Base-by-base conservation (phyloP, 2,888 invertebrate species). In the Entomobrya proxima region DNA sequence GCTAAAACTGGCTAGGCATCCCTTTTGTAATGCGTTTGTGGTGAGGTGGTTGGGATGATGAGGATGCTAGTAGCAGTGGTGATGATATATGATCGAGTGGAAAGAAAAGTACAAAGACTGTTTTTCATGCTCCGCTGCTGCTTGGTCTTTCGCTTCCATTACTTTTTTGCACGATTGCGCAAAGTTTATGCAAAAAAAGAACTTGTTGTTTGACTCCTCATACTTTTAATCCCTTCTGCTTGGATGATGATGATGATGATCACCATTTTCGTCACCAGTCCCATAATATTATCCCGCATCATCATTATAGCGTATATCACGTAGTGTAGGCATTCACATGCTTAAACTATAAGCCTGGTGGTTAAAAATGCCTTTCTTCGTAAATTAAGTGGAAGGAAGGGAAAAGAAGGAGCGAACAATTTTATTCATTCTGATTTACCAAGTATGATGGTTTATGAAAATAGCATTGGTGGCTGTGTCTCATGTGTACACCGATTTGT, bases 121-220 rank as follows among this genome's bases (percentile, higher is more conserved):
- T 32, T 61, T 61, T 61, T 61, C n/a, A 61, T 61, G 13, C 55
- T 61, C 32, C 18, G n/a, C 2, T 61, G 11, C 32, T 27, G 6
- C 24, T 61, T 30, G 21, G 15, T 52, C 52, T 27, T 61, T 37
- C 44, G 18, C 32, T 52, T 75, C 74, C 32, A 75, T 75, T 75
- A 75, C 74, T 32, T 75, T 44, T 32, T 52, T 27, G 74, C 74
- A 75, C 74, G 74, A 52, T 75, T 44, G 74, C 74, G 35, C 74
- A 30, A 75, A 75, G 44, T 75, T 72, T 44, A 72, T 75, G 74
- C 35, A 75, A 52, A 75, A 61, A 61, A n/a, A n/a, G n/a, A n/a
- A 55, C 55, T 55, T 55, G 52, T 75, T 75, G 74, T 52, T 75
- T 72, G 58, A 61, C 58, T 75, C 27, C 37, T 44, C 69, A 44